Evolutionary conservation across 92 coral and sea anemone genomes (phyloP), one percentile per base, ranked within the genome.

Genomic region (Virgularia gustaviana): DNA sequence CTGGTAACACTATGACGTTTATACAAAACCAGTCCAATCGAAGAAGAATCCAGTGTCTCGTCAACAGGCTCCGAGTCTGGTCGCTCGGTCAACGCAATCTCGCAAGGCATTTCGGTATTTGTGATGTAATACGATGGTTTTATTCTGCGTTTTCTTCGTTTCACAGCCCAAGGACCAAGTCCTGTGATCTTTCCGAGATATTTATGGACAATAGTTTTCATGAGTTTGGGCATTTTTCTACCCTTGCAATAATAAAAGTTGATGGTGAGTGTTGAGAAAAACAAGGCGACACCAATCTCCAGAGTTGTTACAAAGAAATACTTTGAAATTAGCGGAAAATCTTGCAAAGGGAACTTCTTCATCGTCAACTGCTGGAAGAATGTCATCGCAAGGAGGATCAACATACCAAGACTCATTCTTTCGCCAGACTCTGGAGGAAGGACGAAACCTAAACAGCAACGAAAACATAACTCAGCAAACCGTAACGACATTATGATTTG

Each of bases 351-450:
- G 86, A 94, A 83, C 19, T 89, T 28, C 52, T 90, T 96, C 27
- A 96, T 87, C 0, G 95, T 89, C 12, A 94, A 2, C 15, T 15
- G 87, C 61, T 94, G 99, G 37, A 94, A 94, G 2, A 94, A 96
- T 0, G 99, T 94, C 99, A 94, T 94, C 0, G 99, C 99, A 8
- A 94, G 88, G 42, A 94, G 83, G 2, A 90, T 96, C 0, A 96
- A 86, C 38, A 94, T 94, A 36, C 99, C 90, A 25, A 94, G 66
- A 16, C 99, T 96, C 57, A 94, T 90, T 0, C 99, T 90, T 64
- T 94, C 99, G 0, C 99, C 99, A 13, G 96, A 87, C 36, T 94
- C 96, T 0, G 99, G 99, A 1, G 99, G 99, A 2, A 90, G 78
- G 12, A 92, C 79, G 45, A 94, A 94, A 0, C 99, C 75, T 68